Conservation (phyloP, 2,888 invertebrate genomes). For the Polyommatus icarus region DNA sequence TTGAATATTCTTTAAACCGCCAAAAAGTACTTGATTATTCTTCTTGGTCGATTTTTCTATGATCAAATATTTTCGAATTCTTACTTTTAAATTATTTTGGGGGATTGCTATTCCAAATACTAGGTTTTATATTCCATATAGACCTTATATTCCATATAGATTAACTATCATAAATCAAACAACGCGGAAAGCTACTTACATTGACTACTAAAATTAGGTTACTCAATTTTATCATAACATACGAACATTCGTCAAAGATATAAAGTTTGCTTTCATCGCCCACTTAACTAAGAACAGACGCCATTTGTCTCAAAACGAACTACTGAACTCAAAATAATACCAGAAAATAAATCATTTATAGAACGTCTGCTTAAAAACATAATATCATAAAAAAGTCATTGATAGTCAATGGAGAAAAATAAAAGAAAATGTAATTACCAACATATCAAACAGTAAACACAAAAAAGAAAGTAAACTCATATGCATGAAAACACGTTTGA, state of each 20-base stretch:
- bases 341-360: neutral
- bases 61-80: too few relatives aligned
- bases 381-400: neutral
- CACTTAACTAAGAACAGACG: constrained; percentile 1
- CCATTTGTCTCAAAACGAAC: neutral
- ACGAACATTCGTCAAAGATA: constrained; percentile 10
- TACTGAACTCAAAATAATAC: neutral
- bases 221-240: neutral
- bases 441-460: neutral
- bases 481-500: constrained; percentile 46
- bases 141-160: too few relatives aligned
- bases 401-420: neutral
- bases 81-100: too few relatives aligned
- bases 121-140: too few relatives aligned
- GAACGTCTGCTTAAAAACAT: neutral
- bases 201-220: neutral
- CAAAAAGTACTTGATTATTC: too few relatives aligned
- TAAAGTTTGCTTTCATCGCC: constrained; percentile 2
- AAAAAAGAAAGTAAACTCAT: neutral
- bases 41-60: too few relatives aligned
- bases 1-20: neutral
- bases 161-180: neutral
- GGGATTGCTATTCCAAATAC: too few relatives aligned
- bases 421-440: neutral
- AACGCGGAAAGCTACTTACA: neutral